Evolutionary conservation across 2,113 vertebrate species (phyloP), one percentile per base, ranked within the genome.

Genomic region (Stigmatopora argus): DNA sequence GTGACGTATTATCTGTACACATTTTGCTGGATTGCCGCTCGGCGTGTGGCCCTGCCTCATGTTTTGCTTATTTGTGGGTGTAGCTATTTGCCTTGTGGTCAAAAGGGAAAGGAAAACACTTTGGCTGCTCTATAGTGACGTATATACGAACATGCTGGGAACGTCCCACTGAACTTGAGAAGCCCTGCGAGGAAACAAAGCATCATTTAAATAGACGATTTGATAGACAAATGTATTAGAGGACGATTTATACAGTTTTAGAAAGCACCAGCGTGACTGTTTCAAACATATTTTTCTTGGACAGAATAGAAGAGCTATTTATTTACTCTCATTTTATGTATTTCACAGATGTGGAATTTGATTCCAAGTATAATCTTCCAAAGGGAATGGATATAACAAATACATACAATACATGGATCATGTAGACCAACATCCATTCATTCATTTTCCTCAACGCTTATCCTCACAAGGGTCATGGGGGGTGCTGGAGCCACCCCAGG

Each of bases 31-130:
- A 79, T 68, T 26, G 65, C 76, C 38, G 71, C 77, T 83, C 72
- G 77, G 75, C 78, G 80, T 60, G 69, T 77, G 73, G 70, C 80
- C 73, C 74, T 47, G 71, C 67, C 74, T 81, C 64, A 59, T 82
- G 83, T 82, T 88, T 87, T 87, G 83, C 88, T 88, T 86, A 85
- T 85, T 81, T 86, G 83, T 73, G 88, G 86, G 60, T 71, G 69
- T 77, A 79, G 85, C 83, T 90, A 86, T 89, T 89, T 90, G 83
- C 85, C 79, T 83, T 89, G 84, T 77, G 83, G 87, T 89, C 62
- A 72, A 84, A 41, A 87, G 85, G 73, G 80, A 80, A 82, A 83
- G 75, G 70, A 78, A 85, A 88, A 84, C 82, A 85, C 81, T 88
- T 45, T 55, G 58, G 62, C 73, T 83, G 67, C 62, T 88, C 70